These are phyloP conservation scores for Bombus superbus DNA, from an alignment of 1,140 invertebrate species.

Conservation along the genomic window DNA sequence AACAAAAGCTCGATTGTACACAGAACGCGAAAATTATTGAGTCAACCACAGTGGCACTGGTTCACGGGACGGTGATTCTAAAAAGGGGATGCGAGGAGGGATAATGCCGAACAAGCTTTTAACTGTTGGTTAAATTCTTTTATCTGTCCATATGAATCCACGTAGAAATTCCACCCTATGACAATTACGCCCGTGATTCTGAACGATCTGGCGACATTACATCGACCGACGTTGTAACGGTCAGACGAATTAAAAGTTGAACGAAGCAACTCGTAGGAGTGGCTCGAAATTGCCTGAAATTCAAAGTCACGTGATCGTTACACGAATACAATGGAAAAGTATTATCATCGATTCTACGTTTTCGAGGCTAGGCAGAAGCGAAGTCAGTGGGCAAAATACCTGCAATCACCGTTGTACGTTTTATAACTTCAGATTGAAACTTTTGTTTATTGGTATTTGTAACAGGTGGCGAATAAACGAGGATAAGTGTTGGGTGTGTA, in stretches of 20 bases:
- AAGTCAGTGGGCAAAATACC: too few relatives aligned
- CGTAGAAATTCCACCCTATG: not conserved
- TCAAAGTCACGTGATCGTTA: too few relatives aligned
- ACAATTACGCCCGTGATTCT: constrained; percentile 13
- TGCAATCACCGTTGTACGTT: too few relatives aligned
- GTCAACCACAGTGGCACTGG: not conserved
- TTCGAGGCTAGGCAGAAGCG: too few relatives aligned
- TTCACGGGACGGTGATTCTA: not conserved
- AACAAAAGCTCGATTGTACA: not conserved
- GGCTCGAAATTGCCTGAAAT: not conserved
- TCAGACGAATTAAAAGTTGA: not conserved
- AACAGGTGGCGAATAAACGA: too few relatives aligned
- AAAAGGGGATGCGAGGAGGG: not conserved
- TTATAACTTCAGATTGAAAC: too few relatives aligned
- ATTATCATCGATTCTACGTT: too few relatives aligned
- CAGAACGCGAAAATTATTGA: constrained; percentile 17
- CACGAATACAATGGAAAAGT: too few relatives aligned
- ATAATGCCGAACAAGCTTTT: constrained; percentile 58
- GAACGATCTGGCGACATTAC: constrained; percentile 11
- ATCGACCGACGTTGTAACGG: not conserved
- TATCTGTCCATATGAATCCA: constrained; percentile 18
- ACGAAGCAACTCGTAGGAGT: not conserved
- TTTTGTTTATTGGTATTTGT: too few relatives aligned
- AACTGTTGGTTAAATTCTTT: constrained; percentile 67
- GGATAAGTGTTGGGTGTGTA: too few relatives aligned